phyloP scores from a whole-genome alignment of 2,113 vertebrate species.

The Sinocyclocheilus anshuiensis region DNA sequence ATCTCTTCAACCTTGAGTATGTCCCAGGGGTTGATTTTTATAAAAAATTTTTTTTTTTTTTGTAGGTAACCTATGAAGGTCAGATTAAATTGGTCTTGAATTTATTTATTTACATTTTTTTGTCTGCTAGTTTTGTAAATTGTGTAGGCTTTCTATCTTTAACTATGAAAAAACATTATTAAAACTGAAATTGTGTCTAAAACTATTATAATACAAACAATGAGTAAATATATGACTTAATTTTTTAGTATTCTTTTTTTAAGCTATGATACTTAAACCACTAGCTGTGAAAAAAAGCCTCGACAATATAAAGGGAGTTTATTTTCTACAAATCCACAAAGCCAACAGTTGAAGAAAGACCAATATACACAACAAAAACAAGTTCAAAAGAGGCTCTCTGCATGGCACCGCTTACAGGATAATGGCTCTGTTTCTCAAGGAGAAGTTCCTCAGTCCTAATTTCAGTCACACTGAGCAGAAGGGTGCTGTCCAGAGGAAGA shows the following conservation, averaged over 20 bases:
- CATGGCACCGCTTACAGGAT: constrained; percentile 37
- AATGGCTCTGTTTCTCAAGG: constrained; percentile 23
- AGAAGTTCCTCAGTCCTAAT: constrained; percentile 13
- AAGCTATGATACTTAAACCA: neutral
- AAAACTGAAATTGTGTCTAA: neutral
- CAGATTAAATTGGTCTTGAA: too few relatives aligned
- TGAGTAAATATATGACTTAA: too few relatives aligned
- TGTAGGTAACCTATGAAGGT: too few relatives aligned
- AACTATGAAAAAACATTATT: neutral
- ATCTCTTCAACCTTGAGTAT: too few relatives aligned
- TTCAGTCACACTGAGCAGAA: constrained; percentile 10
- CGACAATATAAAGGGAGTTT: neutral
- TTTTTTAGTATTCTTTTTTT: neutral
- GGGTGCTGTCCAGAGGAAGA: constrained; percentile 35
- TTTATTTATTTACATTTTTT: too few relatives aligned
- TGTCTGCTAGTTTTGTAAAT: too few relatives aligned
- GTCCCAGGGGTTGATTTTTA: too few relatives aligned
- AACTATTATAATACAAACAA: neutral
- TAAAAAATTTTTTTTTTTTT: too few relatives aligned
- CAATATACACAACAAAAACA: neutral
- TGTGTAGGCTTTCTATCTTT: neutral
- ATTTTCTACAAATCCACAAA: neutral
- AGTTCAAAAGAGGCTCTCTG: constrained; percentile 18
- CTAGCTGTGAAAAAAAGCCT: neutral
- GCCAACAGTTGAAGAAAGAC: neutral